Evolutionary conservation across 2,113 vertebrate species (phyloP).

Genomic region (Psilopogon haemacephalus): DNA sequence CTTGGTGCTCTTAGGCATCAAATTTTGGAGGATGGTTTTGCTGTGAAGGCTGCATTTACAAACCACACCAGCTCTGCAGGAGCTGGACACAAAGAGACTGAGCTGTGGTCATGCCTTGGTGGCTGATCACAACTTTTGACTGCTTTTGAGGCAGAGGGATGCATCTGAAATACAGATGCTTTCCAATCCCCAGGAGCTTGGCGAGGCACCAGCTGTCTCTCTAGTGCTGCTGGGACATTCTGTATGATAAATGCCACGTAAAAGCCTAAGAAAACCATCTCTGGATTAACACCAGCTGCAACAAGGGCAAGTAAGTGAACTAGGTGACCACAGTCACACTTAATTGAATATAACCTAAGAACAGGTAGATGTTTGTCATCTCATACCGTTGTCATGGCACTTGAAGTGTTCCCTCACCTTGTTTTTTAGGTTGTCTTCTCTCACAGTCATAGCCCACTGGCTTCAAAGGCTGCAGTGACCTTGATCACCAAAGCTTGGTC

Average conservation of each 20-base stretch:
- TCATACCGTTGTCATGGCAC: fast-evolving
- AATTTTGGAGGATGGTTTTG: background rate
- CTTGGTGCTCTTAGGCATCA: background rate
- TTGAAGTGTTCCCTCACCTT: background rate
- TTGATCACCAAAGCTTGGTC: fast-evolving
- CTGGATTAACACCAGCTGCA: background rate
- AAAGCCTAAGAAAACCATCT: background rate
- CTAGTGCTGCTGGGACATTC: background rate
- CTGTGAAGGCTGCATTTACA: background rate
- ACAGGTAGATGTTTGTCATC: background rate
- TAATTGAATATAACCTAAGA: background rate
- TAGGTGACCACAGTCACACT: background rate
- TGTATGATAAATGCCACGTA: background rate
- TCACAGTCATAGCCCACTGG: background rate
- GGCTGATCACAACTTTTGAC: background rate
- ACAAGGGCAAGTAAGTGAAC: background rate
- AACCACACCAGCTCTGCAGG: background rate
- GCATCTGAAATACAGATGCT: background rate
- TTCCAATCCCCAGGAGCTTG: background rate
- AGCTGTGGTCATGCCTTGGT: background rate
- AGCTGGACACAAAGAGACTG: background rate
- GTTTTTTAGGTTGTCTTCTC: background rate
- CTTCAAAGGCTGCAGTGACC: background rate
- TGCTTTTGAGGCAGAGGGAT: background rate
- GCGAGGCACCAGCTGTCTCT: background rate